These are phyloP conservation scores for Lasioglossum pauxillum DNA, from an alignment of 2,888 invertebrate genomes.

Conservation along the genomic window DNA sequence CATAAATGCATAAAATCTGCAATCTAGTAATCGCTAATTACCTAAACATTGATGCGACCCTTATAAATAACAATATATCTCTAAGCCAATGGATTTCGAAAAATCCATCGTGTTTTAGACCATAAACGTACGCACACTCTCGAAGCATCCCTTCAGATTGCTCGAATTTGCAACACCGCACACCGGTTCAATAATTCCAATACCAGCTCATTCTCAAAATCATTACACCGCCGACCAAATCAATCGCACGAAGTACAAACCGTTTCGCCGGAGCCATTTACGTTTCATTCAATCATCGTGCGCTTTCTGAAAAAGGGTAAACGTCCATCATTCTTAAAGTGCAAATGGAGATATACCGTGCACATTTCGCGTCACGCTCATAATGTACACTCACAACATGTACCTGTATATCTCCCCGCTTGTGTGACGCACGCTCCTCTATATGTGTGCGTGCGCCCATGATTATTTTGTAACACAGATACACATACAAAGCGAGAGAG, in stretches of 20 bases:
- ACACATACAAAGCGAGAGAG: not conserved
- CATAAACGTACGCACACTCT: not conserved
- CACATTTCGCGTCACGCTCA: not conserved
- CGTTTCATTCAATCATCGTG: not conserved
- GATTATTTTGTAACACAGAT: constrained; percentile 56
- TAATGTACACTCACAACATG: not conserved
- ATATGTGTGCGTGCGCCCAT: not conserved
- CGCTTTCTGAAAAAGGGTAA: constrained; percentile 2
- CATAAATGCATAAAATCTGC: no score
- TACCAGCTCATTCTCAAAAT: not conserved
- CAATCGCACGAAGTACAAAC: not conserved
- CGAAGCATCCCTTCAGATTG: not conserved
- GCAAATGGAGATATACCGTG: not conserved
- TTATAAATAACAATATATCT: not conserved
- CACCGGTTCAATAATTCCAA: not conserved
- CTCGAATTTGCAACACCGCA: not conserved
- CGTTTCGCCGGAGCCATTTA: not conserved
- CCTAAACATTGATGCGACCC: not conserved
- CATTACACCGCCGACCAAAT: not conserved
- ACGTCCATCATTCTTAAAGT: constrained; percentile 11
- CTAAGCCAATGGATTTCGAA: not conserved
- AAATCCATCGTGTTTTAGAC: not conserved
- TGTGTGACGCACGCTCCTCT: not conserved
- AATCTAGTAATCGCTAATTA: not conserved
- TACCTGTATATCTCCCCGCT: not conserved